A percentile compares a stretch with the other conserved stretches of the same genome.
Conservation (phyloP, 2,797 vertebrate species). For the Jordanella pulchra region DNA sequence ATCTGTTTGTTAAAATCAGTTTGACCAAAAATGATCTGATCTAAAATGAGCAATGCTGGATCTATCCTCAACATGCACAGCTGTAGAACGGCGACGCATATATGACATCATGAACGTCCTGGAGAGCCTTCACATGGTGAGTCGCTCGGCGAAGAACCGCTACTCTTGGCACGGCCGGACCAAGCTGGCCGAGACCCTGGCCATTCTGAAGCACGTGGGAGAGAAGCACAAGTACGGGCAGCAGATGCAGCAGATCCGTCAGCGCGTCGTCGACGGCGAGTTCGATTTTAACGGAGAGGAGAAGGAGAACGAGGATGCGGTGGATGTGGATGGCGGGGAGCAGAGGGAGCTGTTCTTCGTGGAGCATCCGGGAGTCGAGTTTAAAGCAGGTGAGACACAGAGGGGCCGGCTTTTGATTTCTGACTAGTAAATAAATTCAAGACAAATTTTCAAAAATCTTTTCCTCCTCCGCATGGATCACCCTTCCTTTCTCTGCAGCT, state of each 20-base stretch:
- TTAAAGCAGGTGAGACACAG: constrained; percentile 86
- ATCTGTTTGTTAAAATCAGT: neutral
- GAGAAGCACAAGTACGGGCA: constrained; percentile 87
- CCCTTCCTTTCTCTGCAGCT: constrained; percentile 63
- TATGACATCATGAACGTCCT: constrained; percentile 98
- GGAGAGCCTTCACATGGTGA: constrained; percentile 97
- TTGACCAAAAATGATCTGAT: neutral
- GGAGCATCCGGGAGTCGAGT: constrained; percentile 90
- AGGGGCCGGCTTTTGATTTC: neutral
- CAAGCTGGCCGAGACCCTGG: constrained; percentile 88
- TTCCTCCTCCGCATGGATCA: no score
- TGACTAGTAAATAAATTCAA: neutral
- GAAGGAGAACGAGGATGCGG: constrained; percentile 78
- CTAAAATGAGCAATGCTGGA: neutral
- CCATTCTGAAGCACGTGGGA: constrained; percentile 84
- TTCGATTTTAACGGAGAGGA: constrained; percentile 78
- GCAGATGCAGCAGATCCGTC: constrained; percentile 91
- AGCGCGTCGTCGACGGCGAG: constrained; percentile 78
- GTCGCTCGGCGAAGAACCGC: constrained; percentile 93
- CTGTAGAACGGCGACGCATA: constrained; percentile 91
- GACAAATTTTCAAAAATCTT: neutral
- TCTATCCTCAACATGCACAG: constrained; percentile 63
- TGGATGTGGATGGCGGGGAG: constrained; percentile 57
- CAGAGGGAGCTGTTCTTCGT: constrained; percentile 86
- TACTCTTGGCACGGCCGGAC: constrained; percentile 91